These are phyloP conservation scores for Pseudococcus longispinus DNA, from an alignment of 2,888 invertebrate genomes.

Conservation along the genomic window DNA sequence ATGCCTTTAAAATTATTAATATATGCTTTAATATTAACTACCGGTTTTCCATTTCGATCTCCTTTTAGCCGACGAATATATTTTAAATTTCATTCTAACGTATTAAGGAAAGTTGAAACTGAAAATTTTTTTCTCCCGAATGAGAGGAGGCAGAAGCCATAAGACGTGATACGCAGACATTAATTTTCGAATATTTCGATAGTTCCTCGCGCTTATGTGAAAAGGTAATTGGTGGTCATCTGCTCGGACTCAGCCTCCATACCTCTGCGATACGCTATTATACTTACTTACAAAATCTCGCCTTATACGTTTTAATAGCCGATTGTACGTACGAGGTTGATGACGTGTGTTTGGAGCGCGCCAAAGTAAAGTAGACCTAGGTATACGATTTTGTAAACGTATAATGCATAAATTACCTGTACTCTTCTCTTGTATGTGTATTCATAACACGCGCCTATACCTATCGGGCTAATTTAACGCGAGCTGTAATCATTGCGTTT, in stretches of 20 bases:
- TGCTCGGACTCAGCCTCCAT: background rate
- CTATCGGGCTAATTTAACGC: slow-evolving; percentile 26
- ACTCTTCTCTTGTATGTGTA: background rate
- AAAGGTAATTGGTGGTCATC: slow-evolving; percentile 21
- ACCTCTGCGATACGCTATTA: background rate
- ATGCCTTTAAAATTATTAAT: slow-evolving; percentile 52
- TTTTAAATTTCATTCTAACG: slow-evolving; percentile 38
- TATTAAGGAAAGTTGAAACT: background rate
- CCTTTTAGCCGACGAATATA: slow-evolving; percentile 5
- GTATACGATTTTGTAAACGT: background rate
- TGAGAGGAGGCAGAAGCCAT: background rate
- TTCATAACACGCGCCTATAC: slow-evolving; percentile 26
- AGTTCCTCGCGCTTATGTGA: background rate
- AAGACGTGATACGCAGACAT: background rate
- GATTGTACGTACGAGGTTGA: slow-evolving; percentile 26
- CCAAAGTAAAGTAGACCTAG: background rate
- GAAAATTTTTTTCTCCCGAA: background rate
- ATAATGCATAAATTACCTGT: background rate
- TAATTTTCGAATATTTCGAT: slow-evolving; percentile 23
- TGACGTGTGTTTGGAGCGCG: slow-evolving; percentile 31
- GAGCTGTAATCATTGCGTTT: slow-evolving; percentile 19
- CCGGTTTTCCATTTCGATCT: slow-evolving; percentile 47
- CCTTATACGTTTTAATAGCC: background rate
- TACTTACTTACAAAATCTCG: background rate
- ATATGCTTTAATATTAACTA: slow-evolving; percentile 50